A percentile compares a stretch with the other conserved stretches of the same genome.
Evolutionary conservation across 1,140 invertebrate species (phyloP).

Genomic region (Conopomorpha cramerella): DNA sequence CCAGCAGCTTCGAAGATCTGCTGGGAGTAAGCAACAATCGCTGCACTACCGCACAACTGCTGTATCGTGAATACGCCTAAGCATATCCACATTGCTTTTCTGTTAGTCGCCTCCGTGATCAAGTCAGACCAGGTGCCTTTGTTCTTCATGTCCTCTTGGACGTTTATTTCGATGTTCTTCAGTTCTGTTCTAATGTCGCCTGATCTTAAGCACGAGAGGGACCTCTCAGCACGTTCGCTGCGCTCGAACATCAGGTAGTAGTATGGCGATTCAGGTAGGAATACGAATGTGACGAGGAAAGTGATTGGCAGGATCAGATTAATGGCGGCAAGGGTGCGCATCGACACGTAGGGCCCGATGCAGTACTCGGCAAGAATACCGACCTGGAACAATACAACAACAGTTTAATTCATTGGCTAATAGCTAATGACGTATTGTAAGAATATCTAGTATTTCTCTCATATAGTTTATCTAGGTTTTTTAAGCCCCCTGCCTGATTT

Average conservation of each 20-base stretch:
- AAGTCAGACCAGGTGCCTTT: constrained; percentile 62
- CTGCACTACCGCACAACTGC: constrained; percentile 75
- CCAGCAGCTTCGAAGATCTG: constrained; percentile 68
- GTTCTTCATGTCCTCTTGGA: constrained; percentile 61
- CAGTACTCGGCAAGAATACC: constrained; percentile 73
- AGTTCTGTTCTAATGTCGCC: constrained; percentile 66
- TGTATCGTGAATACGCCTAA: constrained; percentile 72
- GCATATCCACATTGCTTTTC: constrained; percentile 66
- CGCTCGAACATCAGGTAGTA: constrained; percentile 60
- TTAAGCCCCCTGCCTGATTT: too few species aligned
- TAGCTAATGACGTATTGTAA: too few species aligned
- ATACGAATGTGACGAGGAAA: constrained; percentile 60
- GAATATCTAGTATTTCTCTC: too few species aligned
- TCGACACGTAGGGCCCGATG: constrained; percentile 65
- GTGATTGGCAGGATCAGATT: constrained; percentile 61
- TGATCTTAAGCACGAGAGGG: constrained; percentile 58
- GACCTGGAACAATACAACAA: constrained; percentile 54
- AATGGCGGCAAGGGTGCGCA: constrained; percentile 61
- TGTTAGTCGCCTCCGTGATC: constrained; percentile 64
- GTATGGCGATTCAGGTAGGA: constrained; percentile 66
- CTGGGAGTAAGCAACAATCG: constrained; percentile 74
- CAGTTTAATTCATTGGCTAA: too few species aligned
- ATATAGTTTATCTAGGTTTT: too few species aligned
- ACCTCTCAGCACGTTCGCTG: constrained; percentile 50
- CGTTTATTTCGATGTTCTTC: constrained; percentile 64